Conservation (phyloP, 2,113 vertebrate species). For the Lampris megalopsis region DNA sequence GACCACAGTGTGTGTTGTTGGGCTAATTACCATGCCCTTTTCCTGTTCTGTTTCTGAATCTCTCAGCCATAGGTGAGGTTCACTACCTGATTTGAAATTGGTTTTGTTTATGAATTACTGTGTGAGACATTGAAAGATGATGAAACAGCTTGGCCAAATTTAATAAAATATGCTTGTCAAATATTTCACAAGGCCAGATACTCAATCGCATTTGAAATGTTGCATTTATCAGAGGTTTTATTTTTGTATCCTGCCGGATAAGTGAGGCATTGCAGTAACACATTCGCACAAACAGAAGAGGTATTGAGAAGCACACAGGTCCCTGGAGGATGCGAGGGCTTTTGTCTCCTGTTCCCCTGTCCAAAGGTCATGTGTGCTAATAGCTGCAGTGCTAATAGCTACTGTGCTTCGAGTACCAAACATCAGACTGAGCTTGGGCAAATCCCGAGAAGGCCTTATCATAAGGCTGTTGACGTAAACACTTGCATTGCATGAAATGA, state of each 20-base stretch:
- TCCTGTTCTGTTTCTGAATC: not conserved
- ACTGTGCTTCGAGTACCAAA: slow-evolving; percentile 52
- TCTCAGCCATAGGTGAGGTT: not conserved
- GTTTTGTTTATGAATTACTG: not conserved
- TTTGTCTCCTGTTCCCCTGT: slow-evolving; percentile 19
- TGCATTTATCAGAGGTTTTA: not conserved
- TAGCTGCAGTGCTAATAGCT: slow-evolving; percentile 27
- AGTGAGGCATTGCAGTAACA: slow-evolving; percentile 9
- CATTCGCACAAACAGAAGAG: not conserved
- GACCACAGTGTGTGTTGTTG: not conserved
- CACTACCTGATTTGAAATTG: not conserved
- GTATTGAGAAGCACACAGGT: slow-evolving; percentile 7
- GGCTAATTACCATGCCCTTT: not conserved
- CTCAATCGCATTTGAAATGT: slow-evolving; percentile 6
- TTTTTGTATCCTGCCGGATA: not conserved
- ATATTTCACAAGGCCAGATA: not conserved
- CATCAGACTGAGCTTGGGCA: slow-evolving; percentile 21
- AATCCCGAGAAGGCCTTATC: not conserved
- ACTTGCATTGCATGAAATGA: not conserved
- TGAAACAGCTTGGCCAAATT: not conserved
- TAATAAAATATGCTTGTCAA: not conserved
- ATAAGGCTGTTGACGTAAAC: not conserved
- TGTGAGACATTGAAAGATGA: not conserved
- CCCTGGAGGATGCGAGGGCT: slow-evolving; percentile 15
- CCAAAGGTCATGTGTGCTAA: slow-evolving; percentile 44